Evolutionary conservation across 2,888 invertebrate genomes (phyloP).

Genomic region (Nymphalis c-album): DNA sequence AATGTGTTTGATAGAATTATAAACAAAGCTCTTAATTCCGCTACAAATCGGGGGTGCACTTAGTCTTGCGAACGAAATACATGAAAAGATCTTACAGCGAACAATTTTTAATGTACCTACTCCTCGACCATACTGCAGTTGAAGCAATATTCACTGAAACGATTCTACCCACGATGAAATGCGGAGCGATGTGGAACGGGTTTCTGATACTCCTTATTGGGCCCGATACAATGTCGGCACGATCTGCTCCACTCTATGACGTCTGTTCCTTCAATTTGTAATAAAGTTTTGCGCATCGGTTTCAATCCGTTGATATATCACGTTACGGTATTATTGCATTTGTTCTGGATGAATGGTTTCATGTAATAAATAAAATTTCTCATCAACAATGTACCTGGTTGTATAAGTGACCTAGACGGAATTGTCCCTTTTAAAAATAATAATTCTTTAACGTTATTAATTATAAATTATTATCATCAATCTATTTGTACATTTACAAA

Average conservation of each 20-base stretch:
- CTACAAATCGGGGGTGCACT: constrained; percentile 38
- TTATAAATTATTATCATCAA: background rate
- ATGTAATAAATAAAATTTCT: background rate
- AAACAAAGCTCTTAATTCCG: constrained; percentile 25
- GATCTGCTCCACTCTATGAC: constrained; percentile 51
- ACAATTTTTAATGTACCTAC: constrained; percentile 51
- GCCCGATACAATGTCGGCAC: constrained; percentile 52
- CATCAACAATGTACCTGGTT: background rate
- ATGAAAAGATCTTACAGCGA: constrained; percentile 50
- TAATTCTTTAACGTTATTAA: too few species aligned
- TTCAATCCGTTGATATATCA: constrained; percentile 21
- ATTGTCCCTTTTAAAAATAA: background rate
- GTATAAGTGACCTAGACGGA: background rate
- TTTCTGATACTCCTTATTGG: constrained; percentile 47
- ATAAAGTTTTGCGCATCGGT: constrained; percentile 46
- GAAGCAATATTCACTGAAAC: constrained; percentile 45
- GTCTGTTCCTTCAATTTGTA: constrained; percentile 47
- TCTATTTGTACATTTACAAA: background rate
- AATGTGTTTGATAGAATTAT: background rate
- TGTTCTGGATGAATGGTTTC: constrained; percentile 12
- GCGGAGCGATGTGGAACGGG: constrained; percentile 47
- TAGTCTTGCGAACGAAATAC: constrained; percentile 42
- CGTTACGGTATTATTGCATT: constrained; percentile 17
- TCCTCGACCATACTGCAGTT: constrained; percentile 39
- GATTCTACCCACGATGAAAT: constrained; percentile 43